A percentile compares a stretch with the other conserved stretches of the same genome.
These are phyloP conservation scores for Percina caprodes DNA, from an alignment of 2,113 vertebrate genomes.

Conservation along the genomic window DNA sequence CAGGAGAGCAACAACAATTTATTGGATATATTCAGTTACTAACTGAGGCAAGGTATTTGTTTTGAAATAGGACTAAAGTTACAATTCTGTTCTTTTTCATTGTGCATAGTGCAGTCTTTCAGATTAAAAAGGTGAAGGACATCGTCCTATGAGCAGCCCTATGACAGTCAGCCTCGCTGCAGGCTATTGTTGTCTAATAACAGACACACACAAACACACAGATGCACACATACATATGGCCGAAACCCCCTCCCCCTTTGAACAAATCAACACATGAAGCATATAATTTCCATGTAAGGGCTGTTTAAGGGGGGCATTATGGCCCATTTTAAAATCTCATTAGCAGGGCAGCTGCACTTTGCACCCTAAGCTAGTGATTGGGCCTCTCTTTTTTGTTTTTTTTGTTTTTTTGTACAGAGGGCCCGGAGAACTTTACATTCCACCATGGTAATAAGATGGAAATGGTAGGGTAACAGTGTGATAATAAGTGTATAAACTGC, in stretches of 20 bases:
- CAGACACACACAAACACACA: conserved; percentile 65
- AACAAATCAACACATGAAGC: conserved; percentile 78
- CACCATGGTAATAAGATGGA: no score
- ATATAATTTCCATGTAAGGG: conserved; percentile 80
- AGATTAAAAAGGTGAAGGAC: conserved; percentile 19
- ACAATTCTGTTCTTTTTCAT: neutral
- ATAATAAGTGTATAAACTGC: no score
- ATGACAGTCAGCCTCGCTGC: conserved; percentile 64
- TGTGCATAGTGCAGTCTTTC: neutral
- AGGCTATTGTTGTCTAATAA: conserved; percentile 72
- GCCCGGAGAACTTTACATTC: neutral
- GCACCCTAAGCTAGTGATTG: conserved; percentile 79
- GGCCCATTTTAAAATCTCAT: conserved; percentile 84
- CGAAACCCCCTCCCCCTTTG: conserved; percentile 44
- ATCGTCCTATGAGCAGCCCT: conserved; percentile 32
- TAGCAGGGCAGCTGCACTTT: conserved; percentile 83
- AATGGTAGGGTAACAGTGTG: no score
- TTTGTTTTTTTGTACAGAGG: conserved; percentile 42
- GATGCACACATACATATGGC: conserved; percentile 61
- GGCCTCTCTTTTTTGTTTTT: conserved; percentile 72
- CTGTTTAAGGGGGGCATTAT: conserved; percentile 79
- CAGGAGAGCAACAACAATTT: neutral
- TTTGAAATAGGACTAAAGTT: neutral
- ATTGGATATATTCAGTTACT: neutral
- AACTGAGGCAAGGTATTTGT: neutral